Evolutionary conservation across 2,888 invertebrate species (phyloP), one percentile per base, ranked within the genome.

Genomic region (Steromphala cineraria): DNA sequence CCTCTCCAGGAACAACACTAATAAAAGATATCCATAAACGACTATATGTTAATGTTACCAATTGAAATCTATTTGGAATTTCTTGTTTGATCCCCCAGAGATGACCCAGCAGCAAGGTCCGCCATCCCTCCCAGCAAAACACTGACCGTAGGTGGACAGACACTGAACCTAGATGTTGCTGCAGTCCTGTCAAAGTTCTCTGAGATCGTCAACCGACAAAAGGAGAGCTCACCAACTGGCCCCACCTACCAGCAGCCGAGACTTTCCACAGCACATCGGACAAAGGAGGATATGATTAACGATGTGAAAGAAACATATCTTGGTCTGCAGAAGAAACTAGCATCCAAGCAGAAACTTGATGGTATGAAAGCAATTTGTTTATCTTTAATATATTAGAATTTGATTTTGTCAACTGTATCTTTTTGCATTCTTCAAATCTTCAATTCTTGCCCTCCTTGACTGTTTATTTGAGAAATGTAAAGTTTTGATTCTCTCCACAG

Each of bases 301-400:
- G 90, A 89, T 0, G 87, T 92, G 36, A 89, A 89, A 52, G 87
- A 89, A 28, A 90, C 90, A 5, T 89, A 91, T 7, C 83, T 87
- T 15, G 89, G 89, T 15, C 81, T 92, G 67, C 89, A 89, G 82
- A 89, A 81, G 79, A 80, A 90, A 46, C 84, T 92, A 19, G 87
- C 88, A 28, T 86, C 82, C 17, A 89, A 90, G 76, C 82, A 46
- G 46, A 46, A 10, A 46, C 46, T 46, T 5, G 46, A 86, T 4
- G 82, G 46, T 46, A 10, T 1, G 46, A 46, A 46, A 46, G 13
- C 7, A 13, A 46, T 46, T 46, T 46, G 1, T 46, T 46, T 13
- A 46, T 36, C 36, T 36, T n/a, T 36, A 36, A 36, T 36, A 36
- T 36, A 2, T 36, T 36, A 2, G 7, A n/a, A 8, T 36, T 10